Evolutionary conservation across 2,797 vertebrate species (phyloP), one percentile per base, ranked within the genome.

Genomic region (Eupleurogrammus muticus): DNA sequence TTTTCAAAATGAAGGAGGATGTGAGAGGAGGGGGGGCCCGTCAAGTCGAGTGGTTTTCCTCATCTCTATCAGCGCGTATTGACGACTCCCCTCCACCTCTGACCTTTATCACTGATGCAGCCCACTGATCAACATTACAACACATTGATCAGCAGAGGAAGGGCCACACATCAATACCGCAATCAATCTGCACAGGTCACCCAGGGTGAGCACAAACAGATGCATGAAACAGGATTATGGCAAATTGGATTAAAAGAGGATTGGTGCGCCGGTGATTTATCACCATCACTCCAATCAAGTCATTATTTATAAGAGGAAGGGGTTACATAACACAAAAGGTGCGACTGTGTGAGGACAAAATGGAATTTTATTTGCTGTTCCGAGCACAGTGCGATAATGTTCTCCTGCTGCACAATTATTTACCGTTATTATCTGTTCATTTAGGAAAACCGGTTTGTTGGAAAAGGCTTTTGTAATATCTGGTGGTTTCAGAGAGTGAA

Each of bases 101-200:
- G 79, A 87, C 77, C 85, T 86, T 66, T 76, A 47, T 5, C 52
- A 38, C 52, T 21, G 66, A 69, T 49, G 61, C 59, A 77, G 57
- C 49, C 38, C 20, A 40, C 53, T 66, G 74, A 82, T 84, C 77
- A 60, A 67, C 77, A 57, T 61, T 57, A 72, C 54, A 56, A 36
- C 56, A 47, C 64, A 86, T 75, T 71, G 84, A 88, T 87, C 67
- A 74, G 72, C 21, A 42, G 80, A 75, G 70, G 70, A 76, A 66
- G 72, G 76, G 56, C 34, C 23, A 13, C 28, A 65, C 68, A 11
- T 85, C 83, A 44, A 82, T 82, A 55, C 62, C 5, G 17, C 34
- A 23, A 86, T 87, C 79, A 70, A 80, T 81, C 77, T 55, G 35
- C 55, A 35, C 5, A 73, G 77, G 79, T 85, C 85, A 82, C 59